A percentile compares a stretch with the other conserved stretches of the same genome.
These are phyloP conservation scores for Periphyllus acericola DNA, from an alignment of 2,888 invertebrate genomes.

Conservation along the genomic window DNA sequence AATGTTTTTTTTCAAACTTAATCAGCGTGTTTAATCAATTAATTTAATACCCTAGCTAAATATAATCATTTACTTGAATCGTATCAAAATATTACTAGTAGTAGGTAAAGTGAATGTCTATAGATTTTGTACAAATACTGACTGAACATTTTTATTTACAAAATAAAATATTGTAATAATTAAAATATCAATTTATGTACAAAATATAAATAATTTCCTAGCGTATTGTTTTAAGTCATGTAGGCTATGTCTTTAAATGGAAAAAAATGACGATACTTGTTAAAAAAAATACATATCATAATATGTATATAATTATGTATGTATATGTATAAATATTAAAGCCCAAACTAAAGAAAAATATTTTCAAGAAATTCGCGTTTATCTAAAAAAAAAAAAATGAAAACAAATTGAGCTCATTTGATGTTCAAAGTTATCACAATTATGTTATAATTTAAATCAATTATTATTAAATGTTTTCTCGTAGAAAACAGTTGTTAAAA, in stretches of 20 bases:
- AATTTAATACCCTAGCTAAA: conserved; percentile 57
- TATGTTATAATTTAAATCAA: conserved; percentile 17
- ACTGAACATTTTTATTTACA: conserved; percentile 60
- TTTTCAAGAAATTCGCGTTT: conserved; percentile 36
- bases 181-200: conserved; percentile 59
- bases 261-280: conserved; percentile 31
- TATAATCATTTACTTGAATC: conserved; percentile 52
- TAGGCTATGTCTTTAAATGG: conserved; percentile 52
- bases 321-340: conserved; percentile 15
- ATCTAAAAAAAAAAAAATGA: conserved; percentile 17
- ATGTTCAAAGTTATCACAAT: conserved; percentile 60
- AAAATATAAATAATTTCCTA: conserved; percentile 62
- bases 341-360: conserved; percentile 23
- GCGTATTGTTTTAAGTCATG: conserved; percentile 59
- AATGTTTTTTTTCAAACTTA: conserved; percentile 33
- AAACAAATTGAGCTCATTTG: conserved; percentile 57
- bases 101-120: conserved; percentile 58
- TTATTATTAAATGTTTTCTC: conserved; percentile 23
- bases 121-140: conserved; percentile 61
- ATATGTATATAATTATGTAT: conserved; percentile 4
- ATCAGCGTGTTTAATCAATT: conserved; percentile 57
- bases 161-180: conserved; percentile 57
- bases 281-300: conserved; percentile 22
- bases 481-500: conserved; percentile 20
- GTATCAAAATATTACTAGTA: conserved; percentile 58